Conservation (phyloP, 2,797 vertebrate species). For the Phaenicophaeus curvirostris region DNA sequence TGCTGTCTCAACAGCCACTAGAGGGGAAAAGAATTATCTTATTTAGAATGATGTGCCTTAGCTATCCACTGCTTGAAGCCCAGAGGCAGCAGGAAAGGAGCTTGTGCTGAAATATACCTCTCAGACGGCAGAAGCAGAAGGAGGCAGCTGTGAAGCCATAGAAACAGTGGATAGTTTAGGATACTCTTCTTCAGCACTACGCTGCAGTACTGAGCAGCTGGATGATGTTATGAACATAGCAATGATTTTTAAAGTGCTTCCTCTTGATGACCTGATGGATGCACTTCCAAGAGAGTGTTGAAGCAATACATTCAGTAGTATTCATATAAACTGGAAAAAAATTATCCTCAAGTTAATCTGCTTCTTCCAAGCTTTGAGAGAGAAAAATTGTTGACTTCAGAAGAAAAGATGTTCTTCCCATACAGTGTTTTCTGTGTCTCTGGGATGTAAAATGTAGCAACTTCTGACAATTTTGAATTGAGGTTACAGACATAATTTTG, state of each 20-base stretch:
- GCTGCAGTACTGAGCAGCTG: neutral
- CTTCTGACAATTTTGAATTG: neutral
- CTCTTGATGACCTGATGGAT: neutral
- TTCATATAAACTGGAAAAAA: neutral
- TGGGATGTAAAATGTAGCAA: neutral
- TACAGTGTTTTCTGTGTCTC: neutral
- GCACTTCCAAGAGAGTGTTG: neutral
- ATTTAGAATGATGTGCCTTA: neutral
- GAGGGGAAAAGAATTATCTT: neutral
- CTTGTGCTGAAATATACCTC: neutral
- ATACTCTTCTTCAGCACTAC: neutral
- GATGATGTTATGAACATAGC: neutral
- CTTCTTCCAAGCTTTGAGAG: neutral
- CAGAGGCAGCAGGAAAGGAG: neutral
- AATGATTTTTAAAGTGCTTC: neutral
- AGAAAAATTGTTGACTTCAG: neutral
- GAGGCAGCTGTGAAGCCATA: neutral
- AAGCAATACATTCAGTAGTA: neutral
- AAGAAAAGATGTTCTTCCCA: neutral
- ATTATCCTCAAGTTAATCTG: neutral
- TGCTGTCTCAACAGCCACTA: neutral
- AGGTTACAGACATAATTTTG: neutral
- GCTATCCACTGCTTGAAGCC: neutral
- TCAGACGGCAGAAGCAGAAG: neutral
- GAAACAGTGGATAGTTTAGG: neutral